phyloP scores from a whole-genome alignment of 2,113 vertebrate genomes.

The Gallinago jamesoni region DNA sequence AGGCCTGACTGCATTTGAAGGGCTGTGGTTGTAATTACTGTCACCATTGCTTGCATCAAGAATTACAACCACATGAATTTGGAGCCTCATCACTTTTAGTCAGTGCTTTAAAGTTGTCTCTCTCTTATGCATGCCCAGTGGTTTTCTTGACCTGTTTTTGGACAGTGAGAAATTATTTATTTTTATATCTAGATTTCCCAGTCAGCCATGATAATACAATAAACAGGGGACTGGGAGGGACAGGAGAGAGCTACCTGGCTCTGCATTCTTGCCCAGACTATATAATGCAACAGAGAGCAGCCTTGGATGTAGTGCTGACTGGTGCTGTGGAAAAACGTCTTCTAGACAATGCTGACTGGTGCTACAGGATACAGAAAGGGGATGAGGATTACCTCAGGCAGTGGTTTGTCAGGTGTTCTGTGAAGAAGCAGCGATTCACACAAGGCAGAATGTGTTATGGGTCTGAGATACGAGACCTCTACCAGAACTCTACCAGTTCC shows the following conservation, averaged over 20 bases:
- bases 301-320: not conserved
- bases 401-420: not conserved
- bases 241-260: not conserved
- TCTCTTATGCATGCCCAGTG: not conserved
- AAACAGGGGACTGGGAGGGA: not conserved
- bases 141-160: slow-evolving; percentile 48
- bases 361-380: not conserved
- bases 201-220: not conserved
- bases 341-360: not conserved
- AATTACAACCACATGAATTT: not conserved
- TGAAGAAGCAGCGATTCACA: not conserved
- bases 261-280: not conserved
- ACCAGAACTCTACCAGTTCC: not conserved
- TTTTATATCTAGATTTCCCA: not conserved
- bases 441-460: not conserved
- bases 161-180: not conserved
- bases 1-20: not conserved
- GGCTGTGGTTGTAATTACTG: slow-evolving; percentile 33
- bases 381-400: not conserved
- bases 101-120: not conserved
- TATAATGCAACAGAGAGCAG: not conserved
- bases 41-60: slow-evolving; percentile 53
- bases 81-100: slow-evolving; percentile 28
- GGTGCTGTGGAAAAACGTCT: not conserved
- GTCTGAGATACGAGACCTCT: not conserved